Evolutionary conservation across 2,888 invertebrate species (phyloP), one percentile per base, ranked within the genome.

Genomic region (Synanthedon myopaeformis): DNA sequence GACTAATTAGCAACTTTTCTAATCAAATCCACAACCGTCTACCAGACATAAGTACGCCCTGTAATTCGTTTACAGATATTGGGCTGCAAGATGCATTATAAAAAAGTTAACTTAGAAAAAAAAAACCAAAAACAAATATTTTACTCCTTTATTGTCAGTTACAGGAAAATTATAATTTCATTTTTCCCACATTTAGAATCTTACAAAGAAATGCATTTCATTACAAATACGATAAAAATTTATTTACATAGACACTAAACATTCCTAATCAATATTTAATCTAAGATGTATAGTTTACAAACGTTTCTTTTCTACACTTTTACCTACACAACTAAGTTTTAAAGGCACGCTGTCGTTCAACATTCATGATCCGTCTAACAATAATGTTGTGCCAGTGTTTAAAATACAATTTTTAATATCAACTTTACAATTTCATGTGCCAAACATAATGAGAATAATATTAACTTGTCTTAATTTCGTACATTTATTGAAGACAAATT

Each of bases 91-190:
- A 35, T 35, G 10, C 35, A 10, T 35, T 35, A 35, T 35, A 35
- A 35, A 35, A 35, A 51, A 12, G 12, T 12, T 41, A 42, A 53
- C 5, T 23, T 23, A 23, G 41, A 6, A 55, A 53, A 58, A 59
- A 55, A 41, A 53, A 69, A 69, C 69, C 56, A 60, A 56, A 58
- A 62, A 54, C 57, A 49, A 53, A 19, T 69, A 57, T 72, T 82
- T 79, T 76, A 84, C 80, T 85, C 78, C 80, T 87, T 87, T 87
- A 87, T 86, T 86, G 81, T 83, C 85, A 83, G 76, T 82, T 83
- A 82, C 63, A 77, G 72, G 80, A 80, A 81, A 83, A 84, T 83
- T 80, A 71, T 82, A 82, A 82, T 75, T 76, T 74, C 68, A 83
- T 81, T 79, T 77, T 82, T 83, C 83, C 72, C 79, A 72, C 76